Percentiles rank a stretch among this genome's conserved stretches.
phyloP scores from a whole-genome alignment of 1,140 invertebrate genomes.

The Anastatus disparis region DNA sequence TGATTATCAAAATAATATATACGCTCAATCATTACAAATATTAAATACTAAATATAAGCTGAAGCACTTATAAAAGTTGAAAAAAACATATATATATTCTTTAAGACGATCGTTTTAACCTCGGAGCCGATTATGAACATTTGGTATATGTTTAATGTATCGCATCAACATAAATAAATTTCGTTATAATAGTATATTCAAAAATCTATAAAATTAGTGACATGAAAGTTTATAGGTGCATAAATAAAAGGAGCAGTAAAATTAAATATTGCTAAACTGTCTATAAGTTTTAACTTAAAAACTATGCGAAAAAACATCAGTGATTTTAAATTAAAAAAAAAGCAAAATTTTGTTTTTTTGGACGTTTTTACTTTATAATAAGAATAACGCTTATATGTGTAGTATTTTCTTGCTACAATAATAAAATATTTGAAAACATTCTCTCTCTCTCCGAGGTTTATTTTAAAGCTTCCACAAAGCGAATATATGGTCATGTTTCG shows the following conservation, averaged over 20 bases:
- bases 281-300: constrained; percentile 6
- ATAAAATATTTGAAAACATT: constrained; percentile 4
- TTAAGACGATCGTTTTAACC: no score
- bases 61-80: no score
- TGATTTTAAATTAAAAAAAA: constrained; percentile 24
- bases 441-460: neutral
- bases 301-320: neutral
- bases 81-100: no score
- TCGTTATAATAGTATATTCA: constrained; percentile 17
- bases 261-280: constrained; percentile 32
- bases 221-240: constrained; percentile 11
- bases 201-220: constrained; percentile 36
- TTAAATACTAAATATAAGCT: no score
- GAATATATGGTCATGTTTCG: neutral
- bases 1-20: constrained; percentile 6
- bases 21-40: neutral
- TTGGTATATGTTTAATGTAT: constrained; percentile 4
- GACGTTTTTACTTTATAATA: constrained; percentile 27
- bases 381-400: neutral
- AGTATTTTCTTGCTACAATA: no score
- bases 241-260: constrained; percentile 29
- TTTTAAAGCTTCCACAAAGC: neutral
- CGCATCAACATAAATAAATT: constrained; percentile 14
- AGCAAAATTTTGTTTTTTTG: no score
- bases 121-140: constrained; percentile 24